Percentiles rank a stretch among this genome's conserved stretches.
Evolutionary conservation across 2,888 invertebrate genomes (phyloP).

Genomic region (Pyrgus malvae): DNA sequence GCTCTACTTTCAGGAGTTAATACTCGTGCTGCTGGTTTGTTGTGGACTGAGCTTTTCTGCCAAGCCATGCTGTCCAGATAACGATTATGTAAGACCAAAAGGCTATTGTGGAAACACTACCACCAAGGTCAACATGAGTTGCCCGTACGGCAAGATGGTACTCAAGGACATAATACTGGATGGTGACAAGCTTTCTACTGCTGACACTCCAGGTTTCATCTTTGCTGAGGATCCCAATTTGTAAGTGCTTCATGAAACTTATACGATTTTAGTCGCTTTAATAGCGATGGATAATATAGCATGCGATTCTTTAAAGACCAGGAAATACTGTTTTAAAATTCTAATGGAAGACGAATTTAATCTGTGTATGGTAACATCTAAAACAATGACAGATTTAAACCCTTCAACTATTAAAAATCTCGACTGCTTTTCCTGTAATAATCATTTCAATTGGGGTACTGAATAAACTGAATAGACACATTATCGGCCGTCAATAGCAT

Average conservation of each 20-base stretch:
- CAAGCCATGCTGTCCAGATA: slow-evolving; percentile 56
- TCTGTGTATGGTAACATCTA: too few relatives aligned
- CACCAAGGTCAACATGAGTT: slow-evolving; percentile 46
- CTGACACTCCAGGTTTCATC: slow-evolving; percentile 56
- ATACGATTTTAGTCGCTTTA: too few relatives aligned
- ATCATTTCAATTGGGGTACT: too few relatives aligned
- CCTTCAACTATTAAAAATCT: too few relatives aligned
- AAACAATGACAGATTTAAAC: too few relatives aligned
- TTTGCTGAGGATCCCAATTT: slow-evolving; percentile 61
- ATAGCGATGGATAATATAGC: too few relatives aligned
- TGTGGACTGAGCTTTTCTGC: slow-evolving; percentile 43
- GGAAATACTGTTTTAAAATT: too few relatives aligned
- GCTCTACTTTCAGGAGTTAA: slow-evolving; percentile 48
- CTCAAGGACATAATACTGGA: slow-evolving; percentile 56
- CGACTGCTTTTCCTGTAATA: too few relatives aligned
- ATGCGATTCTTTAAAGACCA: too few relatives aligned
- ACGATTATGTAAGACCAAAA: slow-evolving; percentile 43
- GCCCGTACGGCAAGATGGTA: slow-evolving; percentile 58
- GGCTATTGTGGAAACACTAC: slow-evolving; percentile 48
- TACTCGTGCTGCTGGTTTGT: slow-evolving; percentile 49
- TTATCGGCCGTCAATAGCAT: too few relatives aligned
- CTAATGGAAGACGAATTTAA: too few relatives aligned
- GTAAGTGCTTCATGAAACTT: slow-evolving; percentile 44
- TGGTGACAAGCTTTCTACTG: slow-evolving; percentile 61
- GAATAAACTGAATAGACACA: too few relatives aligned